phyloP scores from a whole-genome alignment of 2,797 vertebrate species.

The Eulemur coronatus region DNA sequence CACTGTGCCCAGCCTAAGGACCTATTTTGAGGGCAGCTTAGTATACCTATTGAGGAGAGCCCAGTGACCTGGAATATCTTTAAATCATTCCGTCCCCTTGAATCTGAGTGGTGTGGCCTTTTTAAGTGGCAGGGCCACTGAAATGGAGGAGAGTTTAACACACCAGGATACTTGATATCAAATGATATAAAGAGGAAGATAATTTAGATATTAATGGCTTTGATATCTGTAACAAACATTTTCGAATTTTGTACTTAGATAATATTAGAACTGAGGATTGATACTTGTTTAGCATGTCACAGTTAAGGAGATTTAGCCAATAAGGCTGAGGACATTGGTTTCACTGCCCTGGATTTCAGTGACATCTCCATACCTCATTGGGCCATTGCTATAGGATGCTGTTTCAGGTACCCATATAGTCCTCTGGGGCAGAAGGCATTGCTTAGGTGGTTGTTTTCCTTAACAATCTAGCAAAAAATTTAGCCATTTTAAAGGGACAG shows the following conservation, averaged over 20 bases:
- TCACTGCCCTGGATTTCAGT: neutral
- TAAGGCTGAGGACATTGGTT: neutral
- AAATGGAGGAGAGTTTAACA: neutral
- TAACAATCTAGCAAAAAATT: neutral
- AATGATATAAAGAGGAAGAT: slow-evolving; percentile 45
- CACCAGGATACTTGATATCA: neutral
- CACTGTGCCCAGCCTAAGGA: neutral
- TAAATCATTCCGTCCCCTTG: slow-evolving; percentile 32
- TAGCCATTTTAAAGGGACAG: neutral
- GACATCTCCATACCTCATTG: neutral
- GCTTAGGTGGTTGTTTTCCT: neutral
- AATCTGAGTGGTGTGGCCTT: slow-evolving; percentile 15
- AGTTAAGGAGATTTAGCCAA: neutral
- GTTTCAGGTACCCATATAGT: neutral
- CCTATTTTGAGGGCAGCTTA: slow-evolving; percentile 33
- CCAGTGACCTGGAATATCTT: slow-evolving; percentile 52
- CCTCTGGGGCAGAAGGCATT: neutral
- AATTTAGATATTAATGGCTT: slow-evolving; percentile 7
- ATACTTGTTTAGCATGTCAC: neutral
- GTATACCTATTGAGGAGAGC: neutral
- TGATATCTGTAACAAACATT: neutral
- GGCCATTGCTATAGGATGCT: neutral
- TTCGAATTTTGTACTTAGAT: neutral
- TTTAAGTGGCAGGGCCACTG: neutral
- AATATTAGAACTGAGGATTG: neutral